Conservation (phyloP, 2,797 vertebrate species). For the Craterocephalus amniculus region DNA sequence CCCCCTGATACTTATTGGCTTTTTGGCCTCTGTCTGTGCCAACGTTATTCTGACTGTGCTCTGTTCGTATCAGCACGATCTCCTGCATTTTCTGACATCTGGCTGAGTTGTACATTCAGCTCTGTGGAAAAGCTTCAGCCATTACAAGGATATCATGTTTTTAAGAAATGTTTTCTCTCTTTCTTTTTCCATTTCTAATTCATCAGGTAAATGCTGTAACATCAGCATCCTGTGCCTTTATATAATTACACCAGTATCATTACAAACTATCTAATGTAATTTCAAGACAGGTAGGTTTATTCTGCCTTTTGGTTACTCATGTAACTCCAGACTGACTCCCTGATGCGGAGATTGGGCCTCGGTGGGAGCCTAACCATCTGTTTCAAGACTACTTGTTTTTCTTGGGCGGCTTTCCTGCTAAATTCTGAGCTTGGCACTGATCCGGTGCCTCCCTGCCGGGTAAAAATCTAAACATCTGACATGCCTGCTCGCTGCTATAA, state of each 20-base stretch:
- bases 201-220: background rate
- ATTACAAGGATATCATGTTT: constrained; percentile 1
- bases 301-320: constrained; percentile 12
- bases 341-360: constrained; percentile 1
- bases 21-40: constrained; percentile 71
- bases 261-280: background rate
- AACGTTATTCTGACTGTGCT: constrained; percentile 63
- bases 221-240: background rate
- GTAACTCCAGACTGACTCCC: constrained; percentile 8
- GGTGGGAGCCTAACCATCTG: constrained; percentile 5
- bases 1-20: constrained; percentile 67
- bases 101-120: constrained; percentile 14
- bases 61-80: constrained; percentile 62
- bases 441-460: background rate
- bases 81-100: constrained; percentile 21
- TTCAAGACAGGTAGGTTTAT: background rate
- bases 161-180: background rate
- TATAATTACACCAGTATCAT: background rate
- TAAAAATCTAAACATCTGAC: constrained; percentile 16
- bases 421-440: constrained; percentile 2
- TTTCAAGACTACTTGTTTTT: background rate
- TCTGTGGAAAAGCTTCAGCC: background rate
- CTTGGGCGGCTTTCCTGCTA: background rate
- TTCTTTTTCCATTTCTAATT: constrained; percentile 1
- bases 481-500: constrained; percentile 13